Conservation (phyloP, 2,888 invertebrate genomes). For the Galeopsomyia nigrocyanea region DNA sequence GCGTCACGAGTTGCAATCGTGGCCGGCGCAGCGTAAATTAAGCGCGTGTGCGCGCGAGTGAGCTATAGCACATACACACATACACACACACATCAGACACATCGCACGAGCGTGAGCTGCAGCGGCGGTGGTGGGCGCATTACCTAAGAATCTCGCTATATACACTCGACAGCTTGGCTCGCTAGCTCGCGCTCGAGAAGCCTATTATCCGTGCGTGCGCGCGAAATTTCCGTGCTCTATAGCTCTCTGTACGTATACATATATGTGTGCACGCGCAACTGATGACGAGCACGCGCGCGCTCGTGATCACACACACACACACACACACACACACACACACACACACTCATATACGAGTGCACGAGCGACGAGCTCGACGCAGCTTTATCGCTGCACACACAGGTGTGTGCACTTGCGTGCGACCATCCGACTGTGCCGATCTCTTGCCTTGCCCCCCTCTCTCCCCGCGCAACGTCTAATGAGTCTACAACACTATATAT, state of each 20-base stretch:
- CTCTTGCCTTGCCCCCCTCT: background rate
- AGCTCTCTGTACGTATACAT: too few relatives aligned
- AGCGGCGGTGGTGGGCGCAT: constrained; percentile 11
- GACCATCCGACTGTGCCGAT: background rate
- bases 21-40: constrained; percentile 37
- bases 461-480: background rate
- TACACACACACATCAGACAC: too few relatives aligned
- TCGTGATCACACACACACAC: too few relatives aligned
- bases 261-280: too few relatives aligned
- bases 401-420: background rate
- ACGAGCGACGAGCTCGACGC: too few relatives aligned
- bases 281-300: too few relatives aligned
- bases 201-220: too few relatives aligned
- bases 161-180: background rate
- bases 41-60: constrained; percentile 33
- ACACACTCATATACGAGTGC: too few relatives aligned
- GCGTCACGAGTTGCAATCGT: constrained; percentile 19
- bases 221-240: too few relatives aligned
- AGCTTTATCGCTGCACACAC: too few relatives aligned
- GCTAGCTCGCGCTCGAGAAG: too few relatives aligned
- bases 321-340: too few relatives aligned
- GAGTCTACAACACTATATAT: background rate
- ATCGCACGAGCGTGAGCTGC: background rate
- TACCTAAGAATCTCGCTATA: constrained; percentile 38
- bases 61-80: background rate